Conservation (phyloP, 2,888 invertebrate genomes). For the Copidosoma aretas region DNA sequence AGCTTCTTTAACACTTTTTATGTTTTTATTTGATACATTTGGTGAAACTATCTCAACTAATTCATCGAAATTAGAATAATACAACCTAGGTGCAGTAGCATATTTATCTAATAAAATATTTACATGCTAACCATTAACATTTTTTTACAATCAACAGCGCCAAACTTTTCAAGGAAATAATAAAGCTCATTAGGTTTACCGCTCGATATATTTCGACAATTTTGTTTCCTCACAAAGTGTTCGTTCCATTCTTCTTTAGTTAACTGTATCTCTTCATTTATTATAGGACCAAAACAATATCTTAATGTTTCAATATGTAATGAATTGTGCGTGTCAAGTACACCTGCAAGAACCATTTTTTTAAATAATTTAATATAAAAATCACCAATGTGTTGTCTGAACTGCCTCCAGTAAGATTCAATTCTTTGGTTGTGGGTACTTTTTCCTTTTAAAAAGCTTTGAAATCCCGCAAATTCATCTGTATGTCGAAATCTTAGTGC, state of each 20-base stretch:
- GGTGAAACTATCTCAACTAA: not conserved
- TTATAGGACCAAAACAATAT: slow-evolving; percentile 31
- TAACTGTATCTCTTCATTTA: slow-evolving; percentile 11
- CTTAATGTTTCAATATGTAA: slow-evolving; percentile 27
- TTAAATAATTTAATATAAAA: slow-evolving; percentile 39
- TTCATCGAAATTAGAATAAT: not conserved
- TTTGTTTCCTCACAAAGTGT: slow-evolving; percentile 26
- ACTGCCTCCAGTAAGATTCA: slow-evolving; percentile 33
- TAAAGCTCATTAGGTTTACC: slow-evolving; percentile 19
- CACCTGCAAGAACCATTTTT: slow-evolving; percentile 18
- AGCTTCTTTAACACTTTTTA: slow-evolving; percentile 7
- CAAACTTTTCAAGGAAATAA: slow-evolving; percentile 7
- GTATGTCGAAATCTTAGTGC: slow-evolving; percentile 16
- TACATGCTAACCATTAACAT: not conserved
- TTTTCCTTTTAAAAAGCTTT: slow-evolving; percentile 35
- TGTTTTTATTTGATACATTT: not conserved
- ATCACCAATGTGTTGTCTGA: slow-evolving; percentile 23
- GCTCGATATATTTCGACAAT: slow-evolving; percentile 6
- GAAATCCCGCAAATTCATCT: slow-evolving; percentile 28
- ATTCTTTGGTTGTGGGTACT: slow-evolving; percentile 38
- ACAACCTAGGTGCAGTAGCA: not conserved
- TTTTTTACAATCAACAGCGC: slow-evolving; percentile 2
- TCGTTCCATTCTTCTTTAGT: slow-evolving; percentile 31
- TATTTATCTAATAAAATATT: not conserved
- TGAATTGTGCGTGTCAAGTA: slow-evolving; percentile 16